A percentile compares a stretch with the other conserved stretches of the same genome.
phyloP scores from a whole-genome alignment of 1,140 invertebrate species.

The Bilobella aurantiaca region DNA sequence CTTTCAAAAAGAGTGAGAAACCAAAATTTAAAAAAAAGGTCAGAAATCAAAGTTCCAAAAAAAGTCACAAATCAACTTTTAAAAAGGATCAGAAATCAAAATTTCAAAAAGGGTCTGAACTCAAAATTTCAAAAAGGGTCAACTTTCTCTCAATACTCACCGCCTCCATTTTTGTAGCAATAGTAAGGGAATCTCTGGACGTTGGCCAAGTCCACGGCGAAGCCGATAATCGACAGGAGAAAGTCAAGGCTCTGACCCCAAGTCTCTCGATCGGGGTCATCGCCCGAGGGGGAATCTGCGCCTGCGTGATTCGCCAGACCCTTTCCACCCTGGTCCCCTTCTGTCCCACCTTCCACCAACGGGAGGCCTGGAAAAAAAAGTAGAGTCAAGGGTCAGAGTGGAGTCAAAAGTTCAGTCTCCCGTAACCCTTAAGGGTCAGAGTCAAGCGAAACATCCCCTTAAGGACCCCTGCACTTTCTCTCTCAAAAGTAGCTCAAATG shows the following conservation, averaged over 20 bases:
- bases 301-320: not conserved
- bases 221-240: slow-evolving; percentile 83
- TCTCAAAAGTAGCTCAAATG: not conserved
- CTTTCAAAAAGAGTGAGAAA: no score
- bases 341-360: no score
- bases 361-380: no score
- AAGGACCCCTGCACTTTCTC: not conserved
- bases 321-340: not conserved
- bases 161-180: slow-evolving; percentile 68
- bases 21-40: no score
- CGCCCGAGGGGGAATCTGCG: not conserved
- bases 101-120: no score
- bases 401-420: no score
- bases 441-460: no score
- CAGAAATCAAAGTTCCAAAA: no score
- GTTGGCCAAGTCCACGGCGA: slow-evolving; percentile 81
- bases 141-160: slow-evolving; percentile 36
- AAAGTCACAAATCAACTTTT: no score
- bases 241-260: slow-evolving; percentile 52
- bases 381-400: no score
- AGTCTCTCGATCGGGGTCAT: slow-evolving; percentile 23
- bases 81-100: no score
- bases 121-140: not conserved
- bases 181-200: slow-evolving; percentile 74
- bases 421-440: no score